These are phyloP conservation scores for Linnaemya tessellans DNA, from an alignment of 2,888 invertebrate species.

Conservation along the genomic window DNA sequence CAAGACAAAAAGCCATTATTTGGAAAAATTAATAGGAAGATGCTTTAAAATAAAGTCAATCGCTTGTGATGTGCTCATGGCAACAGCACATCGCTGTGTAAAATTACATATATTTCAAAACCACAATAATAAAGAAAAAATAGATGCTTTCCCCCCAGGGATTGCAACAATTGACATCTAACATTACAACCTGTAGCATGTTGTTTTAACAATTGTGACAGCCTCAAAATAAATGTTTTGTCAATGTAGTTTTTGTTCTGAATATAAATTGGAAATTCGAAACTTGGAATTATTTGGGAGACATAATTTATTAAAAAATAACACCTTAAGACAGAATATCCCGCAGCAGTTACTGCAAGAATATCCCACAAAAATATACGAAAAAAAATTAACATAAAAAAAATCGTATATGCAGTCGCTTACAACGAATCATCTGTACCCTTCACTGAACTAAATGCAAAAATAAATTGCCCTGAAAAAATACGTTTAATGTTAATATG, in stretches of 20 bases:
- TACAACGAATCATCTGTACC: neutral
- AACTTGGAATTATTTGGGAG: neutral
- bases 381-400: slow-evolving; percentile 19
- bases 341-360: slow-evolving; percentile 42
- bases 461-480: neutral
- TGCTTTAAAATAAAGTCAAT: too few relatives aligned
- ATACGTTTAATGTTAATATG: too few relatives aligned
- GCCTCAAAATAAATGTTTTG: slow-evolving; percentile 47
- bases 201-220: slow-evolving; percentile 66
- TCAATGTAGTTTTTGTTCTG: slow-evolving; percentile 30
- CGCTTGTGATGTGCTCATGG: too few relatives aligned
- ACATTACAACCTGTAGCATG: slow-evolving; percentile 64
- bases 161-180: slow-evolving; percentile 62
- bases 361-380: neutral
- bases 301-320: slow-evolving; percentile 28
- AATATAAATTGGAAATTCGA: slow-evolving; percentile 7
- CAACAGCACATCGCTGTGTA: neutral
- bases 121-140: slow-evolving; percentile 6
- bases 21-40: too few relatives aligned
- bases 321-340: slow-evolving; percentile 36
- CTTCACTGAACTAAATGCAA: neutral
- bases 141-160: slow-evolving; percentile 56
- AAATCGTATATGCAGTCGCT: neutral
- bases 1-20: too few relatives aligned
- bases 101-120: neutral